Conservation (phyloP, 2,113 vertebrate species). For the Actenoides hombroni region DNA sequence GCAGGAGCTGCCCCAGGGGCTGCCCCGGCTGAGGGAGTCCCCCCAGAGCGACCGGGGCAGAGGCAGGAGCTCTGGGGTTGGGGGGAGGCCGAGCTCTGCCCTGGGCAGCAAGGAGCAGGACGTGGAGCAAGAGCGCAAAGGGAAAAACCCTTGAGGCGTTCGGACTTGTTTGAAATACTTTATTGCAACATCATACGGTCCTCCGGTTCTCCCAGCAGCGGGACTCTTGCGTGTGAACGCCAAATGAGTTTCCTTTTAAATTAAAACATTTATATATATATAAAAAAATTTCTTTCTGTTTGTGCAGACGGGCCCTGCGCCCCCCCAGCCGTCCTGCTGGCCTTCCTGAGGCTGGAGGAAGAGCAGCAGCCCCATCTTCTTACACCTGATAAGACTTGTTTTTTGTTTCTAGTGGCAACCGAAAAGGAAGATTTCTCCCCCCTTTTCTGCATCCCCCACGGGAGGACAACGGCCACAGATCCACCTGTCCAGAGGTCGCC, state of each 20-base stretch:
- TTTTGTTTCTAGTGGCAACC: background rate
- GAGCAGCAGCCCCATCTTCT: constrained; percentile 1
- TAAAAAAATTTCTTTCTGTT: background rate
- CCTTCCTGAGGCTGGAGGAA: background rate
- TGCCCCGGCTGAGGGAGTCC: too few species aligned
- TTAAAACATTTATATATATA: constrained; percentile 34
- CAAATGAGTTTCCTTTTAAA: constrained; percentile 49
- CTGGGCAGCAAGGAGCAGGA: background rate
- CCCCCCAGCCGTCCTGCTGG: background rate
- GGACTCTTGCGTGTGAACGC: background rate
- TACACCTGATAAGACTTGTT: background rate
- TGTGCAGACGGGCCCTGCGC: background rate
- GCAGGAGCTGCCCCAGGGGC: background rate
- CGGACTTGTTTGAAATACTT: constrained; percentile 10
- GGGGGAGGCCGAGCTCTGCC: background rate
- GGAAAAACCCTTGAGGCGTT: background rate
- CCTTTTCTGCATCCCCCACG: background rate
- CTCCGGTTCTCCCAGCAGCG: background rate
- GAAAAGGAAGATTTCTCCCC: background rate
- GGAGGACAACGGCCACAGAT: background rate
- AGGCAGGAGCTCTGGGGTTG: background rate
- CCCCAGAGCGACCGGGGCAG: accelerated
- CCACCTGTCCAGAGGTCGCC: background rate
- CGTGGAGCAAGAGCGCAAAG: accelerated
- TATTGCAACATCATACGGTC: constrained; percentile 49